Evolutionary conservation across 2,888 invertebrate genomes (phyloP).

Genomic region (Thyatira batis): DNA sequence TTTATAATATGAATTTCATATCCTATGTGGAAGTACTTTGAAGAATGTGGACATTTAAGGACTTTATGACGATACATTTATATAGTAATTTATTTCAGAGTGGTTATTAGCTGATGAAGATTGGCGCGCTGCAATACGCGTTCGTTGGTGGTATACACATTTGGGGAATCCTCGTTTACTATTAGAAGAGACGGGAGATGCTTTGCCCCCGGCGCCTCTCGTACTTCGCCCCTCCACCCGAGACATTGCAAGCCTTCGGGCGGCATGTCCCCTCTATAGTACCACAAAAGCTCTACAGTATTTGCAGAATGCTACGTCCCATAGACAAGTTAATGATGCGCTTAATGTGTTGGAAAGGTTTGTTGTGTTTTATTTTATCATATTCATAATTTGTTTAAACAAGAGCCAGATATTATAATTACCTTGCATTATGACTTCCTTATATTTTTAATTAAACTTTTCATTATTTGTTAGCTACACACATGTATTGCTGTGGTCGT

Average conservation of each 20-base stretch:
- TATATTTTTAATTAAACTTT: too few species aligned
- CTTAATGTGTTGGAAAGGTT: constrained; percentile 82
- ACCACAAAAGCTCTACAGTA: constrained; percentile 78
- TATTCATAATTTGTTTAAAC: too few species aligned
- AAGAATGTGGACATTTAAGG: not conserved
- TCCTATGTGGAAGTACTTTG: too few species aligned
- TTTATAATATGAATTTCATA: too few species aligned
- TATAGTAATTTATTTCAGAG: constrained; percentile 37
- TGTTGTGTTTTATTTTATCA: not conserved
- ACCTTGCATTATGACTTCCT: not conserved
- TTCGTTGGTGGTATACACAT: constrained; percentile 66
- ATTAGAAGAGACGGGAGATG: constrained; percentile 29
- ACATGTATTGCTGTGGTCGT: constrained; percentile 55
- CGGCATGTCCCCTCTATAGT: constrained; percentile 77
- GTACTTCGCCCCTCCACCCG: constrained; percentile 46
- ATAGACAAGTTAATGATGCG: constrained; percentile 80
- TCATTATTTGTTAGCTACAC: constrained; percentile 60
- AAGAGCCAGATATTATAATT: not conserved
- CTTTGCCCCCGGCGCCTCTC: constrained; percentile 45
- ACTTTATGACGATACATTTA: not conserved
- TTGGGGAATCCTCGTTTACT: constrained; percentile 39
- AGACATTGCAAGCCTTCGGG: constrained; percentile 76
- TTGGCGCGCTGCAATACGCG: constrained; percentile 58
- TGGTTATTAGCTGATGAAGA: constrained; percentile 64
- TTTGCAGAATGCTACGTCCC: constrained; percentile 85